These are phyloP conservation scores for Aeoliscus strigatus DNA, from an alignment of 2,797 vertebrate genomes.

Conservation along the genomic window DNA sequence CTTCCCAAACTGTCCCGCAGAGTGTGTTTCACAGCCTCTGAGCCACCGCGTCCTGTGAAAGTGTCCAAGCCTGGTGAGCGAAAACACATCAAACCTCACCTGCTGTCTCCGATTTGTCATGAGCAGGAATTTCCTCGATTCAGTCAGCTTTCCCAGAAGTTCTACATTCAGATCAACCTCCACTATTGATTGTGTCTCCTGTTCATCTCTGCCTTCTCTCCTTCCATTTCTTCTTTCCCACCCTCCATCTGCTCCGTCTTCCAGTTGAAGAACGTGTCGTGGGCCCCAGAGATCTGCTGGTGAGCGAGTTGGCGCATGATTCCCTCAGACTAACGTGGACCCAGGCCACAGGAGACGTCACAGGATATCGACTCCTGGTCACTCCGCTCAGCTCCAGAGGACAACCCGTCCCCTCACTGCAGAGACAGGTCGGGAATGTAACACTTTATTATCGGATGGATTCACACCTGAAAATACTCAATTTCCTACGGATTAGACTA, in stretches of 20 bases:
- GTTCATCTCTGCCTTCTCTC: slow-evolving; percentile 6
- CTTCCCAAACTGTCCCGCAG: slow-evolving; percentile 80
- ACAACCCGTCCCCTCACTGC: slow-evolving; percentile 43
- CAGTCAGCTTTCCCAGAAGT: slow-evolving; percentile 5
- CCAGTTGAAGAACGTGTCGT: slow-evolving; percentile 68
- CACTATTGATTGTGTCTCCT: no score
- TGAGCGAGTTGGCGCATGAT: slow-evolving; percentile 77
- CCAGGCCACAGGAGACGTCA: slow-evolving; percentile 80
- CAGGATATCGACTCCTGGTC: slow-evolving; percentile 73
- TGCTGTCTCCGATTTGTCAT: no score
- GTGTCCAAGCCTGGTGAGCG: slow-evolving; percentile 59
- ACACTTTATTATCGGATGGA: no score
- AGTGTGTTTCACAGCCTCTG: slow-evolving; percentile 82
- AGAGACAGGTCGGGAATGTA: slow-evolving; percentile 73
- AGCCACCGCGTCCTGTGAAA: slow-evolving; percentile 78
- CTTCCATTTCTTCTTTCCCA: not conserved
- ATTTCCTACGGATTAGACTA: no score
- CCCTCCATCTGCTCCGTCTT: not conserved
- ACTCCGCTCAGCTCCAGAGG: slow-evolving; percentile 64
- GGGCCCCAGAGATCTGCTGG: slow-evolving; percentile 77
- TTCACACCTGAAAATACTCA: no score
- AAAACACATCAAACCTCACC: not conserved
- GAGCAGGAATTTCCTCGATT: slow-evolving; percentile 8
- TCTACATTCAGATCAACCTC: slow-evolving; percentile 12
- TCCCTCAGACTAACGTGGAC: slow-evolving; percentile 82